Percentiles rank a stretch among this genome's conserved stretches.
Evolutionary conservation across 1,140 invertebrate genomes (phyloP).

Genomic region (Ptiloglossa arizonensis): DNA sequence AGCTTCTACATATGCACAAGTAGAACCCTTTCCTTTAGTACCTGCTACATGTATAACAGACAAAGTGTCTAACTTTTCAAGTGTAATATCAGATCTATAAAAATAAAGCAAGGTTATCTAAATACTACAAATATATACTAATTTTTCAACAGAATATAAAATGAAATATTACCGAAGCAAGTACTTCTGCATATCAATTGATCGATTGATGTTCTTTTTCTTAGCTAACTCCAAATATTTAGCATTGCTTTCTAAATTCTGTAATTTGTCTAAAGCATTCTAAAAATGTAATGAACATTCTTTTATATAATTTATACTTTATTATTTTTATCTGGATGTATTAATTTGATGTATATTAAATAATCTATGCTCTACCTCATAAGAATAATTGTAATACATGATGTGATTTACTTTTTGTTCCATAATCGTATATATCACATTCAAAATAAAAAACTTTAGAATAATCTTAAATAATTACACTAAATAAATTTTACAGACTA

Average conservation of each 20-base stretch:
- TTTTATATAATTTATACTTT: not conserved
- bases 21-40: slow-evolving; percentile 98
- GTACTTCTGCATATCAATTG: slow-evolving; percentile 82
- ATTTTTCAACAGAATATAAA: slow-evolving; percentile 9
- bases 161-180: slow-evolving; percentile 78
- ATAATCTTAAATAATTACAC: not conserved
- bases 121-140: not conserved
- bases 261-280: slow-evolving; percentile 86
- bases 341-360: slow-evolving; percentile 3
- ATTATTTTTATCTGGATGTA: not conserved
- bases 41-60: slow-evolving; percentile 97
- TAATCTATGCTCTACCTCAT: slow-evolving; percentile 8
- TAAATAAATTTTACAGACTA: not conserved
- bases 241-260: slow-evolving; percentile 88
- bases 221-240: slow-evolving; percentile 65
- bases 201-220: slow-evolving; percentile 63
- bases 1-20: slow-evolving; percentile 95
- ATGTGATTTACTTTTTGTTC: not conserved
- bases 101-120: slow-evolving; percentile 9
- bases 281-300: slow-evolving; percentile 72
- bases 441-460: not conserved
- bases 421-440: not conserved
- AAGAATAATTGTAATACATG: not conserved
- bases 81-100: slow-evolving; percentile 85
- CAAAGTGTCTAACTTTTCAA: slow-evolving; percentile 86